phyloP scores from a whole-genome alignment of 2,113 vertebrate genomes.

The Anoura caudifer region DNA sequence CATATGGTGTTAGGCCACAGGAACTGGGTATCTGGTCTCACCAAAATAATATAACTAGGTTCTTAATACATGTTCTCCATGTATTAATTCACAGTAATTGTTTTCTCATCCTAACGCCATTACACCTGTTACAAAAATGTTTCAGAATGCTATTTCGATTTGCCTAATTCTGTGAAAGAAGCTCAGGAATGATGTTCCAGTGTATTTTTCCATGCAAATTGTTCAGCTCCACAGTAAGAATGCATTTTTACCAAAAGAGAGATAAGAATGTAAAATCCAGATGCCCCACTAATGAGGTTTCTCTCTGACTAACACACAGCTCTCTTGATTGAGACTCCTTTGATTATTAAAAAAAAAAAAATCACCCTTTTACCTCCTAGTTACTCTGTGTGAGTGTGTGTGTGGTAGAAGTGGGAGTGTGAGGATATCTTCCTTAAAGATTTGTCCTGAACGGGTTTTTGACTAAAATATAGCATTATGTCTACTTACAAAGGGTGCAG shows the following conservation, averaged over 20 bases:
- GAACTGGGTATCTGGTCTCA: neutral
- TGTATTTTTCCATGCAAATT: neutral
- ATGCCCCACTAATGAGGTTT: neutral
- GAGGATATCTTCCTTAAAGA: neutral
- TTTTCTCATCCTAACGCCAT: neutral
- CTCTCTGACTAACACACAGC: neutral
- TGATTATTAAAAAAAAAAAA: neutral
- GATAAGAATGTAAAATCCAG: neutral
- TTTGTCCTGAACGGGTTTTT: neutral
- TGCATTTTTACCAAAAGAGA: neutral
- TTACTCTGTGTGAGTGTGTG: neutral
- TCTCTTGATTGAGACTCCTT: neutral
- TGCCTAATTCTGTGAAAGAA: neutral
- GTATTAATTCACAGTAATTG: neutral
- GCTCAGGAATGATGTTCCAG: neutral
- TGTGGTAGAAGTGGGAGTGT: neutral
- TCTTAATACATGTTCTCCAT: neutral
- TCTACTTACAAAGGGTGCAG: neutral
- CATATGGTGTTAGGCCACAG: neutral
- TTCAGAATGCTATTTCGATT: neutral
- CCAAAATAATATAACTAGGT: neutral
- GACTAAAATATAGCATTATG: neutral
- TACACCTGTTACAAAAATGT: neutral
- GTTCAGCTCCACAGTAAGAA: neutral
- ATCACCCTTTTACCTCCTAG: neutral